Conservation (phyloP, 2,888 invertebrate genomes). For the Alcis repandata region DNA sequence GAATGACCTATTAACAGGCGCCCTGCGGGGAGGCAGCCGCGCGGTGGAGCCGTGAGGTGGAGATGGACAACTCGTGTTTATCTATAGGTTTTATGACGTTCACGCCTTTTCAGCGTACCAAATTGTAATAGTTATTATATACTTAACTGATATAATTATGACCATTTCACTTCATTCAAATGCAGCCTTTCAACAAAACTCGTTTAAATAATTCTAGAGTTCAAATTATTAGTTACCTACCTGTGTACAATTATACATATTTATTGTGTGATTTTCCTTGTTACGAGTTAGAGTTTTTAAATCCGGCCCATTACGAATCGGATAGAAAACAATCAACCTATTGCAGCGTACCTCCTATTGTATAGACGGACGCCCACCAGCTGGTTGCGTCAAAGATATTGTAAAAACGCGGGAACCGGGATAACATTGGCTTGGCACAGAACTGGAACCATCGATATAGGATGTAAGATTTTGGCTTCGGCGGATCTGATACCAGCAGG, state of each 20-base stretch:
- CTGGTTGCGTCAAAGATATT: too few species aligned
- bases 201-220: not conserved
- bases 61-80: conserved; percentile 13
- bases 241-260: too few species aligned
- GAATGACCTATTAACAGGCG: conserved; percentile 40
- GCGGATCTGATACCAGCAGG: too few species aligned
- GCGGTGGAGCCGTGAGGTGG: conserved; percentile 1
- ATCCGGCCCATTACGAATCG: too few species aligned
- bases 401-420: too few species aligned
- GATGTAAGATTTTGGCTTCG: too few species aligned
- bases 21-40: conserved; percentile 1
- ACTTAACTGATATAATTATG: not conserved
- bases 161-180: not conserved
- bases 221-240: not conserved
- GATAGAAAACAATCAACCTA: conserved; percentile 3
- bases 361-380: not conserved
- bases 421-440: too few species aligned
- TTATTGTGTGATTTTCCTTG: not conserved
- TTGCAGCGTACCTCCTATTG: not conserved
- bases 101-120: not conserved
- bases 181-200: not conserved
- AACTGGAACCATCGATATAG: too few species aligned
- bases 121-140: not conserved
- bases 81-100: not conserved
- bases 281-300: not conserved